Conservation (phyloP, 2,113 vertebrate species). For the Amblyopsis rosae region DNA sequence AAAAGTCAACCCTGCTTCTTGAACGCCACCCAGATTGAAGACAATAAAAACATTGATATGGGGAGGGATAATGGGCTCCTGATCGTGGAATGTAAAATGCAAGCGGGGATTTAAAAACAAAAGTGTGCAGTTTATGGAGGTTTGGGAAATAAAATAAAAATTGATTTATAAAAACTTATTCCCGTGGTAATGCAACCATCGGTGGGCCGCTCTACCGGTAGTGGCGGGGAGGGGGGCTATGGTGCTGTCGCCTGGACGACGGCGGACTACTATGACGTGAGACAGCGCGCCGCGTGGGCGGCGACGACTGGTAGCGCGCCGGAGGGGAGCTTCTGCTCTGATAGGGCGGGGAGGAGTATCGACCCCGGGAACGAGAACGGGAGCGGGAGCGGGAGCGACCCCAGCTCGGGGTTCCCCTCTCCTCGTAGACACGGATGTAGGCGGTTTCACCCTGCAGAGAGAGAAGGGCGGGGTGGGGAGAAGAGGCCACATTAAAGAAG, state of each 20-base stretch:
- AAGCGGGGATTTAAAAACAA: not conserved
- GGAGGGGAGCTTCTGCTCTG: constrained; percentile 86
- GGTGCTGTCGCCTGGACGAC: constrained; percentile 69
- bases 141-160: not conserved
- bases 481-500: not conserved
- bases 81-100: no score
- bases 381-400: constrained; percentile 87
- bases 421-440: constrained; percentile 87
- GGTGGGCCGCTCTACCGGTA: constrained; percentile 66
- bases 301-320: constrained; percentile 84
- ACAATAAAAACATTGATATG: no score
- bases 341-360: constrained; percentile 85
- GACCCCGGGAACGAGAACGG: constrained; percentile 88
- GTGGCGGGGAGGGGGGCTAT: constrained; percentile 78
- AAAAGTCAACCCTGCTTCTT: no score
- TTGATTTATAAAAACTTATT: constrained; percentile 44
- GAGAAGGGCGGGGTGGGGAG: not conserved
- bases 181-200: constrained; percentile 19
- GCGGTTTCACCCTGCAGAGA: constrained; percentile 84
- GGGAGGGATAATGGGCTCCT: no score
- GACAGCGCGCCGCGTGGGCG: constrained; percentile 77
- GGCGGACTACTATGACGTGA: constrained; percentile 72
- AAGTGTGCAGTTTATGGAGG: not conserved
- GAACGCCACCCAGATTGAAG: no score
- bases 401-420: constrained; percentile 83